These are phyloP conservation scores for Capitulum mitella DNA, from an alignment of 2,888 invertebrate genomes.

Conservation along the genomic window DNA sequence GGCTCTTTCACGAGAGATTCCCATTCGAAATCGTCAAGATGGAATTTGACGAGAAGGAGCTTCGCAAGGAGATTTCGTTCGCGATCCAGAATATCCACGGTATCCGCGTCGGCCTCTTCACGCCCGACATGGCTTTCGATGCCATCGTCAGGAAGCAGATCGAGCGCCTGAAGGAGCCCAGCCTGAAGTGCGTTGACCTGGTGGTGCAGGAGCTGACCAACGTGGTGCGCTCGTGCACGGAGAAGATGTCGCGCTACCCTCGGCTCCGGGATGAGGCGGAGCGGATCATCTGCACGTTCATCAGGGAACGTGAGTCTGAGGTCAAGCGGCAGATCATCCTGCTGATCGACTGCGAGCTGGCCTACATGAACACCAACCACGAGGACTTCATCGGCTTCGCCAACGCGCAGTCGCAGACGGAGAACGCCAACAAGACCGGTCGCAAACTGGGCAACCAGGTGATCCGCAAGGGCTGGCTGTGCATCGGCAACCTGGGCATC, in stretches of 20 bases:
- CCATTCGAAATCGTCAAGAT: conserved; percentile 99
- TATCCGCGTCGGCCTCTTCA: conserved; percentile 90
- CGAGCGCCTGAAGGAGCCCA: conserved; percentile 89
- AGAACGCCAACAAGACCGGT: conserved; percentile 74
- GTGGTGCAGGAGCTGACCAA: conserved; percentile 92
- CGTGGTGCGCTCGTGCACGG: conserved; percentile 78
- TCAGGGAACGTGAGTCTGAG: conserved; percentile 87
- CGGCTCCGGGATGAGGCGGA: conserved; percentile 96
- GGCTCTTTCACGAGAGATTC: conserved; percentile 97
- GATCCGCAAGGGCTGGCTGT: conserved; percentile 97
- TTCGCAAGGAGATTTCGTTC: conserved; percentile 94
- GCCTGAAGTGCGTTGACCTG: conserved; percentile 95
- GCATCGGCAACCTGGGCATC: conserved; percentile 97
- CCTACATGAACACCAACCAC: conserved; percentile 98
- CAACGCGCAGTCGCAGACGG: conserved; percentile 95
- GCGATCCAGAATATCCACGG: conserved; percentile 99
- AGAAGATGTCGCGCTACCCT: conserved; percentile 93
- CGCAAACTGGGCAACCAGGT: conserved; percentile 94
- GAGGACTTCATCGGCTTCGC: conserved; percentile 99
- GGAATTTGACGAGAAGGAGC: conserved; percentile 98
- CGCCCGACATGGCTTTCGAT: conserved; percentile 99
- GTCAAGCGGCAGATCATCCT: conserved; percentile 93
- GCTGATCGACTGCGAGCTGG: conserved; percentile 90
- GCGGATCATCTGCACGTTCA: conserved; percentile 87
- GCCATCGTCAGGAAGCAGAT: conserved; percentile 99